Conservation (phyloP, 2,797 vertebrate genomes). For the Sphenopsis melanotis region DNA sequence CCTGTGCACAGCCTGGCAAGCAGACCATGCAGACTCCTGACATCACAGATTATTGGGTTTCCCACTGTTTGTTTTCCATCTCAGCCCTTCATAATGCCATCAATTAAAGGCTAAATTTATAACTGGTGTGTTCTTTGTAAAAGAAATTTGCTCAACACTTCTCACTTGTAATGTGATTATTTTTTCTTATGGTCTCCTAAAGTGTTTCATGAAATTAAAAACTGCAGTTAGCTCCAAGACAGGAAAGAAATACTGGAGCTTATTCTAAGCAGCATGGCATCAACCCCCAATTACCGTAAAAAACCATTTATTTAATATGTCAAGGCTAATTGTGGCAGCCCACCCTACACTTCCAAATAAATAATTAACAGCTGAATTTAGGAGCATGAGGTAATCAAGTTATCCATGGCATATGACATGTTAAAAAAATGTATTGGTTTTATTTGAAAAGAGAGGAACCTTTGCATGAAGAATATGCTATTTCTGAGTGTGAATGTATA, state of each 20-base stretch:
- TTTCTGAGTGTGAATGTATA: not conserved
- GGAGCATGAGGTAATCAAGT: constrained; percentile 37
- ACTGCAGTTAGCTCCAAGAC: not conserved
- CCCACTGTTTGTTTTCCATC: constrained; percentile 51
- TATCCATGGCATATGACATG: not conserved
- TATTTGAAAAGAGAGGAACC: not conserved
- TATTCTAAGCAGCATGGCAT: not conserved
- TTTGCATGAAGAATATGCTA: not conserved
- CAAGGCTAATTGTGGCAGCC: constrained; percentile 40
- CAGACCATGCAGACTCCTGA: constrained; percentile 4
- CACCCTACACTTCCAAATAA: constrained; percentile 30
- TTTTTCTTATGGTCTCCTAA: constrained; percentile 28
- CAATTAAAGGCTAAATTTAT: constrained; percentile 48
- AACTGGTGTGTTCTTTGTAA: not conserved
- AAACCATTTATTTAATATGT: constrained; percentile 44
- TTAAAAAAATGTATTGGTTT: not conserved
- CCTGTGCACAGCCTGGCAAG: not conserved
- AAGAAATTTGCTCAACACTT: constrained; percentile 30
- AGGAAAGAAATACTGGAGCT: not conserved
- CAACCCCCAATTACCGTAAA: constrained; percentile 30
- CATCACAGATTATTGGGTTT: constrained; percentile 16
- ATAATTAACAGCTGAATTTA: constrained; percentile 52
- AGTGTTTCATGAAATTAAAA: constrained; percentile 34
- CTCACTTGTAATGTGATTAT: constrained; percentile 48
- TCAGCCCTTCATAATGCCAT: not conserved